Evolutionary conservation across 2,888 invertebrate species (phyloP), one percentile per base, ranked within the genome.

Genomic region (Agrochola circellaris): DNA sequence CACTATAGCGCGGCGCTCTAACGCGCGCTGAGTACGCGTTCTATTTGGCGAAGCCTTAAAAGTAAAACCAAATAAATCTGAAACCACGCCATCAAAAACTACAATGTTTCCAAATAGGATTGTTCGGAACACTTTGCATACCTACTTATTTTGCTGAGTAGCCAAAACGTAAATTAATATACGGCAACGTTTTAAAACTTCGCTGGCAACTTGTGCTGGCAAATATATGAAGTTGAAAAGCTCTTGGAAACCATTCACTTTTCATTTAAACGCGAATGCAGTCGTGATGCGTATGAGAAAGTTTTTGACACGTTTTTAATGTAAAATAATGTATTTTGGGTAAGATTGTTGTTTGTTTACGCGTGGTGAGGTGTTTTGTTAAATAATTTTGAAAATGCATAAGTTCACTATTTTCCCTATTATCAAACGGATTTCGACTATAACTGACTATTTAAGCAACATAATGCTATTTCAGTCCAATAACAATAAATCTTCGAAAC

Each of bases 231-330:
- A 88, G 80, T 84, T 83, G 75, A 71, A 84, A 86, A 86, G 86
- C 86, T 86, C 79, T 87, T 86, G 77, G 45, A 77, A 85, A 81
- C 79, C 79, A 81, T 87, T 87, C 85, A 58, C 70, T 83, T 83
- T 81, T 81, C 73, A 83, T 83, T 83, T 83, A 85, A 74, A 79
- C 60, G 51, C 61, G 76, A 72, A 80, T 81, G 73, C 75, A 80
- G 54, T 85, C 4, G 62, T 58, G 73, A 74, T 73, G 60, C 78
- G 73, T 73, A n/a, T 15, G 64, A 26, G 9, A 15, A 85, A 82
- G 73, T 77, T 84, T 80, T 67, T 77, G 73, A 68, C 58, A 73
- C n/a, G 58, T 58, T 68, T 77, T 71, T 51, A 66, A 74, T 75
- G 56, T 42, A 34, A 73, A 74, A 69, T 78, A 65, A 70, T 81